Base-by-base conservation (phyloP, 2,113 vertebrate genomes). In the Carettochelys insculpta region DNA sequence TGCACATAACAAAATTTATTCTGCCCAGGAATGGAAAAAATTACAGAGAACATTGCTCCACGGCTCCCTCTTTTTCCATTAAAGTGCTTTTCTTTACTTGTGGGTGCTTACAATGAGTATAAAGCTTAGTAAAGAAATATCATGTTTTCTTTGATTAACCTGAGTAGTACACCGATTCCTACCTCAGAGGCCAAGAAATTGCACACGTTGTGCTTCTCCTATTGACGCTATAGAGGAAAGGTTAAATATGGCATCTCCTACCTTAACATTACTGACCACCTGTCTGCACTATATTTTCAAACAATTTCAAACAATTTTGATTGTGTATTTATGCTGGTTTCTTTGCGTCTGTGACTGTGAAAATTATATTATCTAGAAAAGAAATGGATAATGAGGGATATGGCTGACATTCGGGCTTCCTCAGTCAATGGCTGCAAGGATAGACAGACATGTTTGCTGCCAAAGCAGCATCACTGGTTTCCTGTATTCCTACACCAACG, bases 61-160 rank as follows among this genome's bases (percentile, higher is more conserved):
- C n/a, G n/a, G 80, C 8, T 80, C 94, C 48, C 38, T 1, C 1
- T 45, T 48, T 16, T 73, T 53, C 83, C 17, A 50, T 45, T 31
- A 54, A 31, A 48, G 5, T 10, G 3, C 4, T n/a, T 54, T 77
- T n/a, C 48, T 50, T n/a, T 11, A 48, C 45, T 13, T 5, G 4
- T 0, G 41, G 3, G 0, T 0, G 3, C 68, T 86, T 53, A 16
- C 51, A 34, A 76, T 0, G 0, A 86, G 47, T 54, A 3, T 3
- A 1, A 31, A 79, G 48, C 1, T 2, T 50, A 91, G 68, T 86
- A 83, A 47, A 8, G 6, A 61, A 2, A 0, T 34, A 17, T 68
- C 38, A 3, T 4, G 1, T 82, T 88, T 79, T 86, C 85, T 13
- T 53, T 14, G 5, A 43, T 71, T 85, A n/a, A 48, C 56, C n/a